Percentiles rank a stretch among this genome's conserved stretches.
Evolutionary conservation across 1,140 invertebrate genomes (phyloP).

Genomic region (Probaryconus sp.): DNA sequence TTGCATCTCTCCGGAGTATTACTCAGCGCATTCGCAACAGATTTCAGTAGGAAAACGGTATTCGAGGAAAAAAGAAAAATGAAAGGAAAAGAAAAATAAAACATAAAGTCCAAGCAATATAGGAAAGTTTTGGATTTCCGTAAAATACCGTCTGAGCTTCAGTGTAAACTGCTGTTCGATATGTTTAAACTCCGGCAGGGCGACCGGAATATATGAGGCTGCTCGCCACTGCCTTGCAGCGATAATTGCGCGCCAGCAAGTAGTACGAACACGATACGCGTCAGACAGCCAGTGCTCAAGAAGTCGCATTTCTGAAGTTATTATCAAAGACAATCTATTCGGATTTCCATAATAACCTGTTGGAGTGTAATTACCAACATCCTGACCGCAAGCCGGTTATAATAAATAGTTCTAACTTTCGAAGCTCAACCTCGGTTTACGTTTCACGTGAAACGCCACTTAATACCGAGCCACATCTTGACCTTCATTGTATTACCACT

Average conservation of each 20-base stretch:
- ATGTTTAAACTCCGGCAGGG: background rate
- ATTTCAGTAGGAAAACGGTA: too few species aligned
- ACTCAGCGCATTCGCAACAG: too few species aligned
- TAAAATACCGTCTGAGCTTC: slow-evolving; percentile 16
- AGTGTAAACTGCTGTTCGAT: slow-evolving; percentile 35
- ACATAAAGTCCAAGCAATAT: too few species aligned
- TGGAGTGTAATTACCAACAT: slow-evolving; percentile 52
- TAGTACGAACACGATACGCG: slow-evolving; percentile 43
- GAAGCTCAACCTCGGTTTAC: slow-evolving; percentile 4
- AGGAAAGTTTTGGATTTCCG: background rate
- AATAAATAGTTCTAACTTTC: slow-evolving; percentile 42
- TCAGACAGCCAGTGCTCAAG: slow-evolving; percentile 61
- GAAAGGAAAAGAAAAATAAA: too few species aligned
- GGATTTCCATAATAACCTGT: slow-evolving; percentile 61
- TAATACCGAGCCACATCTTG: slow-evolving; percentile 25
- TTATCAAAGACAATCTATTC: slow-evolving; percentile 41
- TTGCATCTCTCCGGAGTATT: too few species aligned
- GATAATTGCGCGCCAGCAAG: slow-evolving; percentile 35
- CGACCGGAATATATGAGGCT: background rate
- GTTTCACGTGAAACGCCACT: slow-evolving; percentile 7
- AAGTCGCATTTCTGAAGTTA: slow-evolving; percentile 48
- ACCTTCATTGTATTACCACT: slow-evolving; percentile 33
- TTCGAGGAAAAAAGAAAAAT: too few species aligned
- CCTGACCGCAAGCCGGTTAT: slow-evolving; percentile 16
- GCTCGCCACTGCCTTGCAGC: background rate